These are phyloP conservation scores for Eurois occulta DNA, from an alignment of 2,888 invertebrate genomes.

Conservation along the genomic window DNA sequence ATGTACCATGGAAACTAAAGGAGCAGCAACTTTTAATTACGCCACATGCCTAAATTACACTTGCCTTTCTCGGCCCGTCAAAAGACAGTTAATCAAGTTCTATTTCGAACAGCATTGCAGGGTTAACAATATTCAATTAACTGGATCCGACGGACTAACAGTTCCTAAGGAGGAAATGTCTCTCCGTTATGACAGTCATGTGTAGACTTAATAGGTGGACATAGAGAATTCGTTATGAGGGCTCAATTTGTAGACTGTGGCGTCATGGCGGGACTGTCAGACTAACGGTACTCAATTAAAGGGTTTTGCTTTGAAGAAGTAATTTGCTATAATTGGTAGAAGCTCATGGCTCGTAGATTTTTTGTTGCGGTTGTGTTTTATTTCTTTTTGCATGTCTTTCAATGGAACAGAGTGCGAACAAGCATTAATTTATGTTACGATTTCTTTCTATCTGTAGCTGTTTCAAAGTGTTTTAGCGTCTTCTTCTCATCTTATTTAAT, in stretches of 20 bases:
- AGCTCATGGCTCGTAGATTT: constrained; percentile 1
- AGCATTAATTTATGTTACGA: neutral
- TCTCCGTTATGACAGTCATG: constrained; percentile 59
- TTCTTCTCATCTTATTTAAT: neutral
- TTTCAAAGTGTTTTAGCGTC: neutral
- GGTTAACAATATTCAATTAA: constrained; percentile 76
- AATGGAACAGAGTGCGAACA: neutral
- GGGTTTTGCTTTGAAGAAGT: constrained; percentile 36
- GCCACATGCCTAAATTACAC: constrained; percentile 48
- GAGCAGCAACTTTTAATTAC: constrained; percentile 21
- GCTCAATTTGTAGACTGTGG: constrained; percentile 33
- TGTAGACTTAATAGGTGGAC: constrained; percentile 39
- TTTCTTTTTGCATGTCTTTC: constrained; percentile 1
- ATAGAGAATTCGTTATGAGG: constrained; percentile 56
- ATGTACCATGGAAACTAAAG: neutral
- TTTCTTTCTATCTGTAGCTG: neutral
- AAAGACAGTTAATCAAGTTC: constrained; percentile 60
- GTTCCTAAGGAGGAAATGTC: constrained; percentile 77
- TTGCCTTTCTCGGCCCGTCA: constrained; percentile 47
- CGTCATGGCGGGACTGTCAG: neutral
- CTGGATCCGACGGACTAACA: constrained; percentile 63
- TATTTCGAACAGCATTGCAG: constrained; percentile 48
- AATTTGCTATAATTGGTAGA: constrained; percentile 41
- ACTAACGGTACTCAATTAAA: constrained; percentile 45
- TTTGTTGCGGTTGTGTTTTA: neutral